Evolutionary conservation across 2,888 invertebrate species (phyloP).

Genomic region (Polyommatus iphigenia): DNA sequence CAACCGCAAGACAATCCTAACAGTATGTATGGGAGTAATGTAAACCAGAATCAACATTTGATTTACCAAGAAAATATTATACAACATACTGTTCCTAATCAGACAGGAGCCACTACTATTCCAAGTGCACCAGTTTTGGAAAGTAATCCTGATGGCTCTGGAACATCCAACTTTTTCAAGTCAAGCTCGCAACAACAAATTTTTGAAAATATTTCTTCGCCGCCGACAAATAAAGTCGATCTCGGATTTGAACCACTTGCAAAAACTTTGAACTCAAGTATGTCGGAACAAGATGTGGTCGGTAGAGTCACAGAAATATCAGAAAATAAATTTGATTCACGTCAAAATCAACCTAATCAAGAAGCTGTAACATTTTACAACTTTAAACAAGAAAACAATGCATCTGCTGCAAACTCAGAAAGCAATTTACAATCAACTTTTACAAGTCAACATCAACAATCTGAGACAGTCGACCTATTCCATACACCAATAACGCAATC

Average conservation of each 20-base stretch:
- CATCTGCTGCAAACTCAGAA: background rate
- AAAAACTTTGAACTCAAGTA: background rate
- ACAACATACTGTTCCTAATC: background rate
- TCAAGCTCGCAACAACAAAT: background rate
- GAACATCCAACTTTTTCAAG: background rate
- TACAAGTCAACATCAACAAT: background rate
- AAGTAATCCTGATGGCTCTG: background rate
- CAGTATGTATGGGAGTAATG: background rate
- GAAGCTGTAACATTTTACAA: constrained; percentile 20
- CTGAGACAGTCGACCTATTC: background rate
- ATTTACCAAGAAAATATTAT: background rate
- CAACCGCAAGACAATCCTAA: background rate
- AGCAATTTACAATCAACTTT: background rate
- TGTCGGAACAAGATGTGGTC: background rate
- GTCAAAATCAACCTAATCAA: background rate
- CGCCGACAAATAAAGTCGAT: background rate
- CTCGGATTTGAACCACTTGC: background rate
- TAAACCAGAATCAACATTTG: background rate
- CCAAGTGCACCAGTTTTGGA: background rate
- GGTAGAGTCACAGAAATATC: background rate
- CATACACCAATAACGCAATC: background rate
- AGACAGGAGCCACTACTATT: background rate
- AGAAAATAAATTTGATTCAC: background rate
- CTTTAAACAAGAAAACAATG: background rate
- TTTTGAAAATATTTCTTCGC: constrained; percentile 1